Evolutionary conservation across 2,888 invertebrate genomes (phyloP), one percentile per base, ranked within the genome.

Genomic region (Psylliodes chrysocephalus): DNA sequence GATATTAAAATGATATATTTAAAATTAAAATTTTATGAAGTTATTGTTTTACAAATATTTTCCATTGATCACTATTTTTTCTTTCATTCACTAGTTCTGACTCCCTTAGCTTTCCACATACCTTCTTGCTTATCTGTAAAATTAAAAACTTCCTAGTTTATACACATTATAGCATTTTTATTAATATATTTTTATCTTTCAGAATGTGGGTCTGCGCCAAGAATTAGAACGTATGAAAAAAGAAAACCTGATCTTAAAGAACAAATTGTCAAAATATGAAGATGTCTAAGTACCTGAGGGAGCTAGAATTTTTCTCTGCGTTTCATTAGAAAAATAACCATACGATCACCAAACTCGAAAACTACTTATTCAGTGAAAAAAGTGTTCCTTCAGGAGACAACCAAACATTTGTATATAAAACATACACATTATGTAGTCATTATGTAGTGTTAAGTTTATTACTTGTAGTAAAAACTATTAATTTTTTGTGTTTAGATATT

Each of bases 161-260:
- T n/a, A n/a, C n/a, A n/a, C n/a, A n/a, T n/a, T n/a, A n/a, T n/a
- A n/a, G n/a, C n/a, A n/a, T n/a, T n/a, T n/a, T n/a, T n/a, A n/a
- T n/a, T n/a, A n/a, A n/a, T n/a, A n/a, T n/a, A 25, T 25, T 12
- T 49, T 49, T 49, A 2, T 28, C 64, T 86, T 86, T 53, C 86
- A 94, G 94, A 95, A 94, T 81, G 89, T 93, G 88, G 92, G 92
- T 79, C 87, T 95, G 81, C 91, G 94, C 80, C 93, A 93, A 86
- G 94, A 95, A 84, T 86, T 94, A 82, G 94, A 95, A 85, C 88
- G 93, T 84, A 87, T 94, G 84, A 94, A 94, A 87, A 94, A 94
- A 85, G 94, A 94, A 84, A 94, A 94, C 83, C 89, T 92, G 87
- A 89, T 93, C 83, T 86, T 94, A 82, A 91, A 94, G 83, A 93